A percentile compares a stretch with the other conserved stretches of the same genome.
Evolutionary conservation across 2,797 vertebrate genomes (phyloP).

Genomic region (Rousettus madagascariensis): DNA sequence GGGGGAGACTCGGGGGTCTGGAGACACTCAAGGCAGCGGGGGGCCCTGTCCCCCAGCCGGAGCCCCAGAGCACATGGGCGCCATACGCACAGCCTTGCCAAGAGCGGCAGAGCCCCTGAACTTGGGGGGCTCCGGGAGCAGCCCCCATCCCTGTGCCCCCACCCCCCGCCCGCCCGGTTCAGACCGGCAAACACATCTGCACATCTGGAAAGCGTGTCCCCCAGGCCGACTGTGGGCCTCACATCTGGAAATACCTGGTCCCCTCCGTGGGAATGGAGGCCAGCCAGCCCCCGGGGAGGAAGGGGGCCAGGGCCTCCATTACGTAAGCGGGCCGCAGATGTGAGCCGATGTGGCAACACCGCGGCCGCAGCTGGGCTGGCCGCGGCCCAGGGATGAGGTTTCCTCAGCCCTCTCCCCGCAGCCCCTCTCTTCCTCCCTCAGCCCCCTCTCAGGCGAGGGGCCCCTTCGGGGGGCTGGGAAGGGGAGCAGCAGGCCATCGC

Average conservation of each 20-base stretch:
- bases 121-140: background rate
- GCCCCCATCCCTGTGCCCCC: background rate
- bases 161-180: background rate
- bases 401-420: background rate
- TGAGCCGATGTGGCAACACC: constrained; percentile 59
- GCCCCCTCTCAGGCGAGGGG: background rate
- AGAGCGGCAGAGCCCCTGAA: background rate
- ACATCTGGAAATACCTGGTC: constrained; percentile 77
- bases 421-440: constrained; percentile 48
- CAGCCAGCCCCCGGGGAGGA: constrained; percentile 64
- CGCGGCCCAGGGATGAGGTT: constrained; percentile 56
- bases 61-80: background rate
- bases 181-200: constrained; percentile 41
- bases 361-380: constrained; percentile 68
- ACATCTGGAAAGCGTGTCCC: constrained; percentile 70
- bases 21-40: background rate
- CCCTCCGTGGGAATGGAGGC: constrained; percentile 72
- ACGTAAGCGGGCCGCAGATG: constrained; percentile 59
- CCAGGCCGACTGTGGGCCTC: background rate
- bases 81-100: accelerated
- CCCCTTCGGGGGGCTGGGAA: background rate
- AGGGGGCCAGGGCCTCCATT: constrained; percentile 57
- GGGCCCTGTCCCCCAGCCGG: background rate
- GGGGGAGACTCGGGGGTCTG: too few species aligned
- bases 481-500: accelerated